These are phyloP conservation scores for Strigops habroptila DNA, from an alignment of 2,113 vertebrate species.

Conservation along the genomic window DNA sequence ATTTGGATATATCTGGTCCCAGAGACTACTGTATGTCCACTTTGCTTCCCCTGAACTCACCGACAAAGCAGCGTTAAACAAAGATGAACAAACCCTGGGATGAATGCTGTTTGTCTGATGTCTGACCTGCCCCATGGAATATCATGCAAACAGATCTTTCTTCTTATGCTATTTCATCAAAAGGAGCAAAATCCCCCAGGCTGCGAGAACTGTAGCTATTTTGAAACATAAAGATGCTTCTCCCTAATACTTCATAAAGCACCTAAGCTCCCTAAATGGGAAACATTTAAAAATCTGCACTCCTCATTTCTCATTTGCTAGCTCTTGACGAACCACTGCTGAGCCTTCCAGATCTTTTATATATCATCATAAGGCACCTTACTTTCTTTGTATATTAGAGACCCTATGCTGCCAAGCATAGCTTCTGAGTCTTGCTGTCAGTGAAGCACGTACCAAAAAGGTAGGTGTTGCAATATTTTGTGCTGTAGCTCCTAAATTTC, in stretches of 20 bases:
- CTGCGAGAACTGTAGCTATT: neutral
- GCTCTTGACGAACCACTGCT: neutral
- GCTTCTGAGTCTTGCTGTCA: neutral
- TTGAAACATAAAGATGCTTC: conserved; percentile 10
- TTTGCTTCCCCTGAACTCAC: neutral
- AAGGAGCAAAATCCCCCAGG: neutral
- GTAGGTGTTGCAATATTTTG: neutral
- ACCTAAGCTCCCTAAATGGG: conserved; percentile 11
- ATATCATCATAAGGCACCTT: neutral
- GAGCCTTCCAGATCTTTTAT: neutral
- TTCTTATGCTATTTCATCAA: neutral
- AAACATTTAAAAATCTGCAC: conserved; percentile 14
- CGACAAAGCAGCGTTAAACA: neutral
- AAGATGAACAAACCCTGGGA: neutral
- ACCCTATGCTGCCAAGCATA: neutral
- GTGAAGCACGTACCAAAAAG: neutral
- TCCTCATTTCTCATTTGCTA: conserved; percentile 31
- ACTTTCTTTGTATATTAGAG: neutral
- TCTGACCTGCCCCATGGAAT: neutral
- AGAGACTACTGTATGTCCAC: neutral
- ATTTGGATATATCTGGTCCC: neutral
- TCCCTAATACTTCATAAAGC: neutral
- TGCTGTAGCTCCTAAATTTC: neutral
- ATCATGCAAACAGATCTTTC: neutral
- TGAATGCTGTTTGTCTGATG: neutral